phyloP scores from a whole-genome alignment of 2,797 vertebrate genomes.

The Pterois miles region DNA sequence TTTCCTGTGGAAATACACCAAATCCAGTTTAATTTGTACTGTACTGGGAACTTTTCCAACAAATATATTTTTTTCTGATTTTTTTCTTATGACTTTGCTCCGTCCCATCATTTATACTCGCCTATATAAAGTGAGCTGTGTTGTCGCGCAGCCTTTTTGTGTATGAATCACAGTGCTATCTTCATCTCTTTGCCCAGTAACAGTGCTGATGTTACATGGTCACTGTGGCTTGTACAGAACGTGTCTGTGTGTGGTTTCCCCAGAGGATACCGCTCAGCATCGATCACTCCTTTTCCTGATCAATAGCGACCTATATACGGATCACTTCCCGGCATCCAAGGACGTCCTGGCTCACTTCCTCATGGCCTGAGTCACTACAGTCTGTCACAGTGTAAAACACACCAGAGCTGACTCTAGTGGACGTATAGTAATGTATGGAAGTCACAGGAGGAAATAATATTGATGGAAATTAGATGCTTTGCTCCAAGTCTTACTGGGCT shows the following conservation, averaged over 20 bases:
- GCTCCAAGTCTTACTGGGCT: neutral
- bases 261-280: slow-evolving; percentile 1
- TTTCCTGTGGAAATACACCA: neutral
- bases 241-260: neutral
- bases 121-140: neutral
- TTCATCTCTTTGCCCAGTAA: neutral
- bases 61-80: neutral
- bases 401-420: neutral
- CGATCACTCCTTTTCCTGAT: slow-evolving; percentile 13
- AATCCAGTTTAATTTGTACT: neutral
- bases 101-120: neutral
- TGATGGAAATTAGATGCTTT: neutral
- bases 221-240: neutral
- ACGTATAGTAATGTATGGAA: neutral
- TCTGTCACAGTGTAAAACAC: neutral
- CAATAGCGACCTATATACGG: slow-evolving; percentile 17
- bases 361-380: neutral
- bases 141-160: neutral
- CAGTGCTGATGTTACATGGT: neutral
- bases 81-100: neutral
- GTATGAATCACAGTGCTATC: neutral
- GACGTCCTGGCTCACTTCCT: neutral
- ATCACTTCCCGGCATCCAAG: slow-evolving; percentile 31
- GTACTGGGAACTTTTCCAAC: neutral
- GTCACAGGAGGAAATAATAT: neutral